Conservation (phyloP, 2,888 invertebrate genomes). For the Villa cingulata region DNA sequence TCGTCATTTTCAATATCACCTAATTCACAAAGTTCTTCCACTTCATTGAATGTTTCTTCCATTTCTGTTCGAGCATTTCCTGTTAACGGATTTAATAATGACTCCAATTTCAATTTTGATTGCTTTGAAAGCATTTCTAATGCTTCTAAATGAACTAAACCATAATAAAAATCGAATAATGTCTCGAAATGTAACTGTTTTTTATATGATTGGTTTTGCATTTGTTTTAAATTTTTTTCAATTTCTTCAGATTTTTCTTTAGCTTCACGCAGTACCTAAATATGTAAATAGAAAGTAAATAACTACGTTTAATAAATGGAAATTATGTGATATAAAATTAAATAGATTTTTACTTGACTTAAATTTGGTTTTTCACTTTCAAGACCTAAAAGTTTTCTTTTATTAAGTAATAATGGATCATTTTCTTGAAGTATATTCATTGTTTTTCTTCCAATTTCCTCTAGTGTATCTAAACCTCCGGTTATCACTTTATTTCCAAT, state of each 20-base stretch:
- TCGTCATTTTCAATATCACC: constrained; percentile 53
- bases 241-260: constrained; percentile 47
- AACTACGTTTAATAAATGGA: neutral
- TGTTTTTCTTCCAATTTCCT: constrained; percentile 88
- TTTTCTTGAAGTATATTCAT: constrained; percentile 87
- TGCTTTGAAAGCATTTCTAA: constrained; percentile 80
- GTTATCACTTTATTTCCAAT: constrained; percentile 58
- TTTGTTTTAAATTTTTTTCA: constrained; percentile 25
- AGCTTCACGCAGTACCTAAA: constrained; percentile 52
- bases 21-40: constrained; percentile 64
- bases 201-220: constrained; percentile 26
- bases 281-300: constrained; percentile 27
- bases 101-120: constrained; percentile 58
- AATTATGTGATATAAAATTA: neutral
- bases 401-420: constrained; percentile 72
- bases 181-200: constrained; percentile 57
- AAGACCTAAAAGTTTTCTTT: constrained; percentile 38
- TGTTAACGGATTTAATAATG: constrained; percentile 42
- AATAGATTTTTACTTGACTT: constrained; percentile 20
- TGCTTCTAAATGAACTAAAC: constrained; percentile 78
- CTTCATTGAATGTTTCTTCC: constrained; percentile 63
- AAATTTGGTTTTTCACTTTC: constrained; percentile 28
- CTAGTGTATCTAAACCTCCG: constrained; percentile 75
- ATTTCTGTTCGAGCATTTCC: constrained; percentile 49
- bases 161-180: constrained; percentile 78